Evolutionary conservation across 2,888 invertebrate species (phyloP), one percentile per base, ranked within the genome.

Genomic region (Sarcophaga rosellei): DNA sequence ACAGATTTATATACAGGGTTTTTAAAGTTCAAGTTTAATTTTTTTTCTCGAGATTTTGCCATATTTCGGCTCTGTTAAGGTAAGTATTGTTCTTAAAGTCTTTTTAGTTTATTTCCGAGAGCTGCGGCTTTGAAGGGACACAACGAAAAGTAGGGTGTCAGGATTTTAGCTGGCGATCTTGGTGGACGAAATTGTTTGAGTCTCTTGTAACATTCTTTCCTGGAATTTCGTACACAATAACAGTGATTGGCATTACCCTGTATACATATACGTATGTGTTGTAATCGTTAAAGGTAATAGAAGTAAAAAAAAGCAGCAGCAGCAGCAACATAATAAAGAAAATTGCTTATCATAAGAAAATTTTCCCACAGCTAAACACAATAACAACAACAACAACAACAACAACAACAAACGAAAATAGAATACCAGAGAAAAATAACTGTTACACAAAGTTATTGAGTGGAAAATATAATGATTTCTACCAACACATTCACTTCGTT

Each of bases 261-360:
- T 21, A 23, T n/a, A 6, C 17, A 3, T 68, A 25, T 73, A 25
- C 2, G 17, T 66, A 44, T 25, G 21, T 17, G 21, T 47, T 25
- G 17, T 65, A 17, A 66, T 70, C 10, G 63, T 79, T 79, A 69
- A 70, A 84, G 84, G 84, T 84, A 84, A 80, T 84, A 84, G 47
- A 21, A 72, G 65, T 69, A 72, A 75, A 59, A 79, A 72, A 35
- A 77, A 82, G 68, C 21, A 47, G 44, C 35, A 78, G 73, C 53
- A 70, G 83, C 62, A 83, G 80, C 69, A 85, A 81, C 65, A 77
- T 76, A 73, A 77, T 76, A 73, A 80, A 73, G 87, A 88, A 89
- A 88, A 88, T 87, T 89, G 88, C 88, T 89, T 88, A 88, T 88
- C 88, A 86, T 68, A 88, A 85, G 84, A 82, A 87, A 77, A 88